These are phyloP conservation scores for Cheilosia urbana DNA, from an alignment of 2,888 invertebrate species.

Conservation along the genomic window DNA sequence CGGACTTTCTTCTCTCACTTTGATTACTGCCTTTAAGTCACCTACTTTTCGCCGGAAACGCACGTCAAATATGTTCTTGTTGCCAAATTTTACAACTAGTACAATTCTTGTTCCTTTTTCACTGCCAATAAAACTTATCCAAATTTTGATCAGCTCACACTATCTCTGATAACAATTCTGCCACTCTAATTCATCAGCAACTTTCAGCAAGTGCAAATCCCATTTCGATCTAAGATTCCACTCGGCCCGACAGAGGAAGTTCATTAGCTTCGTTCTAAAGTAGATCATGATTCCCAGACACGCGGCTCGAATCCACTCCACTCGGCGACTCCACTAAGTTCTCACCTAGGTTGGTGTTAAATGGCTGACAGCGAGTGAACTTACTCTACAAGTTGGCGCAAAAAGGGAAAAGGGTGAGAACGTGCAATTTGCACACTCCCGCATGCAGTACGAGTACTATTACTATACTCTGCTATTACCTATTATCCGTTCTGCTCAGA, in stretches of 20 bases:
- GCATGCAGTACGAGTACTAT: not conserved
- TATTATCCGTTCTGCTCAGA: slow-evolving; percentile 17
- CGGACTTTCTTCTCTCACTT: not conserved
- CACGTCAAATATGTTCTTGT: not conserved
- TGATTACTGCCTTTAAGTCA: not conserved
- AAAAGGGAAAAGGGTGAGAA: slow-evolving; percentile 31
- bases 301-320: slow-evolving; percentile 62
- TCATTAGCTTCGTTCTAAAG: slow-evolving; percentile 71
- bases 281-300: slow-evolving; percentile 70
- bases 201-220: slow-evolving; percentile 62
- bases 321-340: slow-evolving; percentile 42
- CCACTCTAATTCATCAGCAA: slow-evolving; percentile 58
- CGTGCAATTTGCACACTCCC: slow-evolving; percentile 40
- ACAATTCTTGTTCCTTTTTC: not conserved
- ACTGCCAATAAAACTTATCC: not conserved
- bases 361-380: slow-evolving; percentile 53
- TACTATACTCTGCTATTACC: slow-evolving; percentile 1
- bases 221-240: slow-evolving; percentile 51
- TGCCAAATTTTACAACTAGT: not conserved
- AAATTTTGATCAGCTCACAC: slow-evolving; percentile 19
- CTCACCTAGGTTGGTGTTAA: slow-evolving; percentile 65
- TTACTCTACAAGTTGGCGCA: slow-evolving; percentile 22
- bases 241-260: slow-evolving; percentile 49
- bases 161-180: slow-evolving; percentile 41
- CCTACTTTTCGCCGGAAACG: not conserved